These are phyloP conservation scores for Ciona savignyi DNA, from an alignment of 23 tunicate species.

Conservation along the genomic window DNA sequence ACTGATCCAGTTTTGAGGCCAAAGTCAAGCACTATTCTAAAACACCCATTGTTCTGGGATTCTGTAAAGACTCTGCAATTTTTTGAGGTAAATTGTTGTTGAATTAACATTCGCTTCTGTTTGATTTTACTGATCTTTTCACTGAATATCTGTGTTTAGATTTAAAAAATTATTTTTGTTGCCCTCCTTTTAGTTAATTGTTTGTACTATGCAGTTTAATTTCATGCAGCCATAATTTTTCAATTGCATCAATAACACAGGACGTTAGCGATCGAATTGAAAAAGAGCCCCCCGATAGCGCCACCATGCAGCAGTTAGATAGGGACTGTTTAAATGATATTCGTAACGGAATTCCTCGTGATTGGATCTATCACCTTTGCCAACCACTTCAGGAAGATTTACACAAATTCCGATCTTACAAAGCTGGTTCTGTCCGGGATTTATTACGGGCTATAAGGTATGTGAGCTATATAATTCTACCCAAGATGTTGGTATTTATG, in stretches of 20 bases:
- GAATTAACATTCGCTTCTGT: no score
- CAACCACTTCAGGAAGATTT: constrained; percentile 60
- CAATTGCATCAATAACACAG: no score
- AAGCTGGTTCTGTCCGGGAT: constrained; percentile 67
- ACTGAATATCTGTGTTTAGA: no score
- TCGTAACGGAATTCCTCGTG: constrained; percentile 49
- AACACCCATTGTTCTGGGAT: constrained; percentile 87
- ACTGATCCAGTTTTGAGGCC: constrained; percentile 68
- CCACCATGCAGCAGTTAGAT: constrained; percentile 46
- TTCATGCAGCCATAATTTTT: no score
- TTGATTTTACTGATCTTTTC: no score
- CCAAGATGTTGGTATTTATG: neutral
- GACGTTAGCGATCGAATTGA: constrained; percentile 89
- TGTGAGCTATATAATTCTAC: neutral
- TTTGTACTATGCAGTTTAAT: no score
- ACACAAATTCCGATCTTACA: constrained; percentile 64
- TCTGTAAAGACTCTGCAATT: constrained; percentile 67
- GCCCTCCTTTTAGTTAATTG: no score
- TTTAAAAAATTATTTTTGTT: no score
- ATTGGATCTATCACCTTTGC: constrained; percentile 74
- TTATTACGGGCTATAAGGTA: constrained; percentile 79
- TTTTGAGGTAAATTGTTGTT: constrained; percentile 48
- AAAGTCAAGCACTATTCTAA: constrained; percentile 40
- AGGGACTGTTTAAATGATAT: constrained; percentile 24
- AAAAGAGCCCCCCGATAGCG: constrained; percentile 63